Evolutionary conservation across 1,140 invertebrate genomes (phyloP), one percentile per base, ranked within the genome.

Genomic region (Meloidogyne hapla): DNA sequence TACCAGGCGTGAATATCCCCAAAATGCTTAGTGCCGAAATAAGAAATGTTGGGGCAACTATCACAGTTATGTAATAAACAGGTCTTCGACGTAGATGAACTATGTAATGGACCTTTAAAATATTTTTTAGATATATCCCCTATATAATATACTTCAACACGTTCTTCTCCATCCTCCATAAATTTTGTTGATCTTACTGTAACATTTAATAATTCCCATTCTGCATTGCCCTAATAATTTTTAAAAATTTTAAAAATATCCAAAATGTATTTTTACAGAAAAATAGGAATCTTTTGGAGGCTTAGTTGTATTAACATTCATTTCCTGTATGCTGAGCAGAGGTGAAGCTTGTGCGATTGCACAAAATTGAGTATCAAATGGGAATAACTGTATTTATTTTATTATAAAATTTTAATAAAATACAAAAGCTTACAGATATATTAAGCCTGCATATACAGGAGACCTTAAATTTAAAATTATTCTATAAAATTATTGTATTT

Each of bases 201-300:
- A 6, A 85, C 85, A 73, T 87, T 85, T 48, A 87, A 74, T 15
- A 84, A 33, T 69, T 83, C 68, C 84, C 84, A 85, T 74, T 85
- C 84, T 4, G 84, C 85, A 45, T 85, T 85, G 18, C 83, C 83
- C 79, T 79, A 26, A n/a, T 10, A 25, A n/a, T 8, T 56, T 25
- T 21, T 38, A 23, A 25, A 5, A 33, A 48, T 21, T 21, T 70
- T 18, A 12, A 63, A 33, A 28, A 38, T 15, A 38, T 28, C 23
- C 12, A 48, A 9, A 26, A 48, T 45, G 4, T 48, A 65, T 42
- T 13, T 42, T 28, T 40, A 79, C 76, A 67, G 83, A 73, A 79
- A 84, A 85, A 70, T 84, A 84, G 2, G 79, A 79, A 62, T 85
- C 83, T 62, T 74, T 75, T 13, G 83, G 83, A 6, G 83, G 83